phyloP scores from a whole-genome alignment of 1,140 invertebrate genomes.

The Octopus bimaculoides region DNA sequence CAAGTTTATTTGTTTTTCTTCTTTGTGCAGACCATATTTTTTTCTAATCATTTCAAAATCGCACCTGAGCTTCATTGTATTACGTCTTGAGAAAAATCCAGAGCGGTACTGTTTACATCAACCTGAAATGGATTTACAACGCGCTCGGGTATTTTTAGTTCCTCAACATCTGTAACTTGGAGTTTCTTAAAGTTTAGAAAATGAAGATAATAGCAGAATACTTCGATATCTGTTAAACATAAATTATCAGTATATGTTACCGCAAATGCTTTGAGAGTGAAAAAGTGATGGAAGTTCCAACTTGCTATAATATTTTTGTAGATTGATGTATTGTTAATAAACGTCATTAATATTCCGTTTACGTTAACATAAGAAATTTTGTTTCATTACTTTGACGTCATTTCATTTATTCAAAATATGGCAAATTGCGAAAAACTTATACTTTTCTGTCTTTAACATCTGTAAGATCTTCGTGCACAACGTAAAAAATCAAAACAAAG shows the following conservation, averaged over 20 bases:
- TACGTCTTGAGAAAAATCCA: background rate
- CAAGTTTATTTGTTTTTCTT: background rate
- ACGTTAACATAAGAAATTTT: background rate
- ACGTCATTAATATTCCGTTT: background rate
- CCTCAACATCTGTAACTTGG: background rate
- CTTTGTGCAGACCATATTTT: background rate
- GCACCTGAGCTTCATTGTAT: background rate
- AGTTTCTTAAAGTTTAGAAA: background rate
- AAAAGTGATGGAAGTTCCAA: conserved; percentile 1
- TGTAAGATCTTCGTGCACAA: background rate
- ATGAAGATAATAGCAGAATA: background rate
- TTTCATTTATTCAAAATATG: too few species aligned
- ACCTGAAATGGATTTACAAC: background rate
- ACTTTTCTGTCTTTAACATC: background rate
- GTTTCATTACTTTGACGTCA: background rate
- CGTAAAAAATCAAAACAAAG: background rate
- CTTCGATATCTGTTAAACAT: background rate
- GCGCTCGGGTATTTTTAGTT: background rate
- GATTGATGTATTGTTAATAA: background rate
- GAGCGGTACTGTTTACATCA: background rate
- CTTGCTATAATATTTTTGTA: background rate
- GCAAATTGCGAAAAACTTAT: too few species aligned
- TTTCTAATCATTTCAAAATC: background rate
- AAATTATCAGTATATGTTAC: background rate
- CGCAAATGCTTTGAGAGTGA: background rate